Evolutionary conservation across 1,140 invertebrate genomes (phyloP).

Genomic region (Drosophila oshimai): DNA sequence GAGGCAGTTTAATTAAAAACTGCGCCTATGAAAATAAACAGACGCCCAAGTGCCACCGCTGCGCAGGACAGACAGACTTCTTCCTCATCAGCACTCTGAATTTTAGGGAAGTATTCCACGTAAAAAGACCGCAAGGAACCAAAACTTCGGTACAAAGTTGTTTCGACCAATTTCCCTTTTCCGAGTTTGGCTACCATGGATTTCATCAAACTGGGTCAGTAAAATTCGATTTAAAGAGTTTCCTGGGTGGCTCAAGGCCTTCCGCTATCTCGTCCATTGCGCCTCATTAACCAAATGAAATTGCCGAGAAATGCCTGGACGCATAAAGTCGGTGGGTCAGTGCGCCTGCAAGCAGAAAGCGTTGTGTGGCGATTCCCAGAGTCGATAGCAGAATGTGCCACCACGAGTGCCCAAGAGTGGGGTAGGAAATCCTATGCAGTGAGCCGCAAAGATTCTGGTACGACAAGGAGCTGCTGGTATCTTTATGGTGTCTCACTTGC

Average conservation of each 20-base stretch:
- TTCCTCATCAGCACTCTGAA: background rate
- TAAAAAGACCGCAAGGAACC: too few species aligned
- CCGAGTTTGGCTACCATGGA: background rate
- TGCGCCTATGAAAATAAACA: constrained; percentile 43
- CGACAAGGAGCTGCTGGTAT: constrained; percentile 10
- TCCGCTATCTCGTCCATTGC: constrained; percentile 58
- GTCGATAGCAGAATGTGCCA: constrained; percentile 6
- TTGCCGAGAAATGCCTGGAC: constrained; percentile 33
- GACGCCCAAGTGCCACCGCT: constrained; percentile 13
- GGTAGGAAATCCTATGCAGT: constrained; percentile 1
- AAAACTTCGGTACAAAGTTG: background rate
- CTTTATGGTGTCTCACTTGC: background rate
- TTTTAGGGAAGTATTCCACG: too few species aligned
- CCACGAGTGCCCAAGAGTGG: background rate
- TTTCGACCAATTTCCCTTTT: background rate
- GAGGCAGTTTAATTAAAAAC: constrained; percentile 48
- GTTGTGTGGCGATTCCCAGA: background rate
- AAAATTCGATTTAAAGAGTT: constrained; percentile 12
- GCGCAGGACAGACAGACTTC: background rate
- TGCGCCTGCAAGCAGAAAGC: constrained; percentile 26
- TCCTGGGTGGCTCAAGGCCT: background rate
- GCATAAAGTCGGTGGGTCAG: constrained; percentile 20
- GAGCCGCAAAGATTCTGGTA: constrained; percentile 24
- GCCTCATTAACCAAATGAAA: constrained; percentile 75
- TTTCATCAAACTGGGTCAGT: constrained; percentile 38